These are phyloP conservation scores for Alloscopus bannaensis DNA, from an alignment of 2,888 invertebrate species.

Conservation along the genomic window DNA sequence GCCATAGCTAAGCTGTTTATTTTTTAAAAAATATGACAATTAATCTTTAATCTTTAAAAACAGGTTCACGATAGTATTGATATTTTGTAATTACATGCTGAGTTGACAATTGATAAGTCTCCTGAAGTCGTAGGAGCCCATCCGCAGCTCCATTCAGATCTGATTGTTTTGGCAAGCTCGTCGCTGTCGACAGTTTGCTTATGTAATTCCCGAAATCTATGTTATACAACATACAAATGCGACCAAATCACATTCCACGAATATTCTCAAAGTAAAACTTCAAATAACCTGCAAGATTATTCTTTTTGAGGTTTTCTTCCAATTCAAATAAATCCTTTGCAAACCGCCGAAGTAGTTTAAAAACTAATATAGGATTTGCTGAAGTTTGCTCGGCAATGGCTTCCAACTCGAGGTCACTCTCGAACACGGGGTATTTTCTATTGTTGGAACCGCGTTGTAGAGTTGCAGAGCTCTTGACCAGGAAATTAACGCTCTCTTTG, in stretches of 20 bases:
- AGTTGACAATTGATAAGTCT: slow-evolving; percentile 74
- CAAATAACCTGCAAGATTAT: too few relatives aligned
- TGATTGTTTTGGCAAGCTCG: slow-evolving; percentile 72
- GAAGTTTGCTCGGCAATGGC: slow-evolving; percentile 62
- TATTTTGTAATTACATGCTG: slow-evolving; percentile 72
- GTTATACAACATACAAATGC: too few relatives aligned
- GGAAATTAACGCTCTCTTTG: slow-evolving; percentile 61
- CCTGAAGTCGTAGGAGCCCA: slow-evolving; percentile 74
- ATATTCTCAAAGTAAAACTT: too few relatives aligned
- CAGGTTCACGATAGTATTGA: too few relatives aligned
- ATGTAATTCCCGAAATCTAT: slow-evolving; percentile 52
- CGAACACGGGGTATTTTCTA: slow-evolving; percentile 44
- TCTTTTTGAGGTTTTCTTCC: too few relatives aligned
- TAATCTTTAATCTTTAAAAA: too few relatives aligned
- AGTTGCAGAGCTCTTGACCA: slow-evolving; percentile 11
- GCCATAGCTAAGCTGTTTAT: slow-evolving; percentile 67
- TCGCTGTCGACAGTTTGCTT: slow-evolving; percentile 51
- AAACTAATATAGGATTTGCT: slow-evolving; percentile 69
- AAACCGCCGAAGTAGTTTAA: slow-evolving; percentile 69
- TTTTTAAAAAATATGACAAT: too few relatives aligned
- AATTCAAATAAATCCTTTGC: slow-evolving; percentile 66
- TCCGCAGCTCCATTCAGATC: slow-evolving; percentile 74
- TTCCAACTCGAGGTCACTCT: slow-evolving; percentile 53
- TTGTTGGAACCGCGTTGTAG: slow-evolving; percentile 8
- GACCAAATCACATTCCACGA: too few relatives aligned